Evolutionary conservation across 2,797 vertebrate species (phyloP).

Genomic region (Oreortyx pictus): DNA sequence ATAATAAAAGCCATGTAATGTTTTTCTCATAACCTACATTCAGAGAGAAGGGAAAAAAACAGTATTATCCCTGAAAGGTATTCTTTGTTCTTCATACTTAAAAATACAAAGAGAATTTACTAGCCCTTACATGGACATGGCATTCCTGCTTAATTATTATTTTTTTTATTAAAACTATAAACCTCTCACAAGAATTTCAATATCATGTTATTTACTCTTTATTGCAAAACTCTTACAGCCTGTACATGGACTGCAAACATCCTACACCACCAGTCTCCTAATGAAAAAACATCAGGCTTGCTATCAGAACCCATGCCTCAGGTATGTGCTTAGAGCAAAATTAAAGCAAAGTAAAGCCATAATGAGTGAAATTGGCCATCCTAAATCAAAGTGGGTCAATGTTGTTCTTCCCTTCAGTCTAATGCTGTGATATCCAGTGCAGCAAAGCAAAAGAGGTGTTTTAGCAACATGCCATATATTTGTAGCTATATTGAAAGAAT

Average conservation of each 20-base stretch:
- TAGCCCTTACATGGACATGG: background rate
- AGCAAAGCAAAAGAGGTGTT: constrained; percentile 4
- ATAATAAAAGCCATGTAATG: constrained; percentile 41
- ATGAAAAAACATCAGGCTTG: background rate
- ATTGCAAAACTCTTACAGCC: background rate
- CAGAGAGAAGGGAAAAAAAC: background rate
- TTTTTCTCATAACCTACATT: constrained; percentile 26
- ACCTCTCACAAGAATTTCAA: background rate
- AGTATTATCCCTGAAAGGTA: background rate
- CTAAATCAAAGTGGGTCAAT: constrained; percentile 24
- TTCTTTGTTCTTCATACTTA: background rate
- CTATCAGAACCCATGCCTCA: background rate
- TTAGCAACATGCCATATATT: background rate
- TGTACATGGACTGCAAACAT: background rate
- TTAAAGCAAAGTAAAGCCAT: background rate
- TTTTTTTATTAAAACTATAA: background rate
- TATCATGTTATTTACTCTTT: background rate
- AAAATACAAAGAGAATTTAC: background rate
- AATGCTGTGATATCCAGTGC: background rate
- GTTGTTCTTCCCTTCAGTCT: background rate
- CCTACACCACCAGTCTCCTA: background rate
- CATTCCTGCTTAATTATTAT: background rate
- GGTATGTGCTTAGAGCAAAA: background rate
- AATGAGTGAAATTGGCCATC: constrained; percentile 16
- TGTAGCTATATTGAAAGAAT: background rate